A percentile compares a stretch with the other conserved stretches of the same genome.
phyloP scores from a whole-genome alignment of 2,888 invertebrate species.

The Epistrophe eligans region DNA sequence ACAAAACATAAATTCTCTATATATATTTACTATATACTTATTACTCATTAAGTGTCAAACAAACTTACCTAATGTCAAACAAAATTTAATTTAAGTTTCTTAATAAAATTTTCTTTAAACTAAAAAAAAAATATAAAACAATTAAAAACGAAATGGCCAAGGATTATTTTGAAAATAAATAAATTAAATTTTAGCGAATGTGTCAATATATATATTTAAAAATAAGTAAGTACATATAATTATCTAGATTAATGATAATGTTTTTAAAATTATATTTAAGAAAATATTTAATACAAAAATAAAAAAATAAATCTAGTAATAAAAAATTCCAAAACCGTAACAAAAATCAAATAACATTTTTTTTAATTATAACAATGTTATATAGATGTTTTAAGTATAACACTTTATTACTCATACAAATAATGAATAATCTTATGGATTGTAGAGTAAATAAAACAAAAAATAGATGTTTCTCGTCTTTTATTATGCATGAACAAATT shows the following conservation, averaged over 20 bases:
- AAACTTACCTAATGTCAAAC: constrained; percentile 37
- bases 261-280: constrained; percentile 43
- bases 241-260: constrained; percentile 28
- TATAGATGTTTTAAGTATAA: constrained; percentile 60
- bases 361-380: constrained; percentile 60
- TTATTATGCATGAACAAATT: constrained; percentile 45
- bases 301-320: constrained; percentile 11
- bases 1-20: not conserved
- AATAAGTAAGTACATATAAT: constrained; percentile 8
- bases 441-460: constrained; percentile 50
- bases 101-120: constrained; percentile 35
- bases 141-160: constrained; percentile 55
- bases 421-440: constrained; percentile 39
- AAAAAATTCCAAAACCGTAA: constrained; percentile 10
- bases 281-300: constrained; percentile 30
- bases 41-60: constrained; percentile 68
- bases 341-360: constrained; percentile 45
- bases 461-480: constrained; percentile 70
- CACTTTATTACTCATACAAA: constrained; percentile 57
- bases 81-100: constrained; percentile 30
- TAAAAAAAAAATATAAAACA: not conserved
- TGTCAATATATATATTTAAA: constrained; percentile 70
- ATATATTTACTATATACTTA: constrained; percentile 68
- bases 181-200: constrained; percentile 51
- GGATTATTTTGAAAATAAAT: constrained; percentile 30